Base-by-base conservation (phyloP, 2,888 invertebrate species). In the Parapristionchus giblindavisi region DNA sequence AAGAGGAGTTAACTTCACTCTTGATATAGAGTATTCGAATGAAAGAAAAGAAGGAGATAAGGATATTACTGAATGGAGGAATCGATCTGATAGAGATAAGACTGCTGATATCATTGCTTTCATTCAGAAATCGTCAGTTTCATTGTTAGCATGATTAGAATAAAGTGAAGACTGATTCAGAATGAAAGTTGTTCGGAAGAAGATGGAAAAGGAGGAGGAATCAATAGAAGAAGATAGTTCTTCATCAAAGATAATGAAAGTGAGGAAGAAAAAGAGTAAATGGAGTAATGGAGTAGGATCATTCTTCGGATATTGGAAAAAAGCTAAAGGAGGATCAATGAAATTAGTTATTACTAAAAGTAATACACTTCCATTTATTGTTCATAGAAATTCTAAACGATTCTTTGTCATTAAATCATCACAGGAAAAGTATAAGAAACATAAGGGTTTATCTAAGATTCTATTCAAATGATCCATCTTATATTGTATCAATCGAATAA, bases 61-160 rank as follows among this genome's bases (percentile, higher is more conserved):
- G 29, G 56, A 27, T n/a, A n/a, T n/a, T n/a, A n/a, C 27, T 8
- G 4, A 6, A n/a, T 34, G 61, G 61, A 61, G 38, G 61, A 61
- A 24, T 11, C 36, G 36, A 38, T 61, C 61, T 11, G 61, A 61
- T n/a, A 61, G 38, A 24, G 61, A 61, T n/a, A 61, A 61, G n/a
- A 27, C 32, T 27, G 29, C 11, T 2, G 56, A 56, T 17, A 56
- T 56, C 56, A 32, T 56, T 8, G 56, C 21, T 21, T 56, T 56
- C 56, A 56, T 56, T 27, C 56, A 56, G 56, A 56, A 56, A 56
- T 56, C 56, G 56, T 56, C 8, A n/a, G 56, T 21, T 11, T 56
- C 32, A 14, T 27, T 56, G 29, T 21, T 14, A 52, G 21, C n/a
- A 52, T n/a, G n/a, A 52, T n/a, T 4, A 29, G 27, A n/a, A 27